Evolutionary conservation across 2,113 vertebrate species (phyloP).

Genomic region (Ophiodon elongatus): DNA sequence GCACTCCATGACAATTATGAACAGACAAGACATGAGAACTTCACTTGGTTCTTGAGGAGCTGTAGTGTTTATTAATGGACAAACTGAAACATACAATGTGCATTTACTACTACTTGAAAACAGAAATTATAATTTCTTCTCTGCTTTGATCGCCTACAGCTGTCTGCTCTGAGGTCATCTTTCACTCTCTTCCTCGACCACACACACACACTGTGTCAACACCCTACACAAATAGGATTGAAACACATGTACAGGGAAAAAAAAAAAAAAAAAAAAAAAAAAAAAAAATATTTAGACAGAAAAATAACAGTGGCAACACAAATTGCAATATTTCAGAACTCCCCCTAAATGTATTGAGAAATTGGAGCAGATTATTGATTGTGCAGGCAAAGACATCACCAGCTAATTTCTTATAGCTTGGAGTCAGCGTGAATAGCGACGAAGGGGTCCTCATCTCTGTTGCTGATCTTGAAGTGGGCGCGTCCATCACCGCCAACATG

Average conservation of each 20-base stretch:
- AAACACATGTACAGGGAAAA: not conserved
- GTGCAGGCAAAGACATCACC: no score
- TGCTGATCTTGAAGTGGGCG: constrained; percentile 88
- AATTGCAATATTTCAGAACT: not conserved
- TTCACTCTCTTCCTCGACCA: not conserved
- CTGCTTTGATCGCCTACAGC: not conserved
- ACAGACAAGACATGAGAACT: no score
- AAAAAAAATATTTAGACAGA: no score
- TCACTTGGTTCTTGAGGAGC: not conserved
- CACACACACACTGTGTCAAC: not conserved
- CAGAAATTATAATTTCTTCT: not conserved
- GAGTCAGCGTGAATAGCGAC: constrained; percentile 89
- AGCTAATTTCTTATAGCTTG: constrained; percentile 79
- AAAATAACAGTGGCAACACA: not conserved
- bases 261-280: not conserved
- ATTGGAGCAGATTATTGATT: no score
- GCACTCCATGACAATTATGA: no score
- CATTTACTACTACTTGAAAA: not conserved
- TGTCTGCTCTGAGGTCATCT: not conserved
- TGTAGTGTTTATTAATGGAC: not conserved
- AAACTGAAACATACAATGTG: not conserved
- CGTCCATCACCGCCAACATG: constrained; percentile 83
- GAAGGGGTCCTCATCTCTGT: constrained; percentile 89
- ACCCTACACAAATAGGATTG: not conserved
- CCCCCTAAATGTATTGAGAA: not conserved